phyloP scores from a whole-genome alignment of 2,113 vertebrate genomes.

The Naja naja region DNA sequence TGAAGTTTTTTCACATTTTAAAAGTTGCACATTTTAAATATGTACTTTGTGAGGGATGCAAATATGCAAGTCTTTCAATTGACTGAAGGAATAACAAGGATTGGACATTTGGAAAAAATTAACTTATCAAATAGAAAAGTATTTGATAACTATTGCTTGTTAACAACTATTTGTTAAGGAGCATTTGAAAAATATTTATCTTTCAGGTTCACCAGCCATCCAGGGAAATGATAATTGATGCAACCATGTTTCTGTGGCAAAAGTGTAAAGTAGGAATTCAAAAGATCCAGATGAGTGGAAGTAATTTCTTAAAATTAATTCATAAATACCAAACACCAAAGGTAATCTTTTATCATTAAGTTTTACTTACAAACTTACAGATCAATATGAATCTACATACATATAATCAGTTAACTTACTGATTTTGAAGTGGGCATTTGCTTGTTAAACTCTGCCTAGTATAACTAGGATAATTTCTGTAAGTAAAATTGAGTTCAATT shows the following conservation, averaged over 20 bases:
- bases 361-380: conserved; percentile 11
- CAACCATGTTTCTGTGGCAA: conserved; percentile 81
- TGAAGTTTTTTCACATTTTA: not conserved
- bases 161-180: not conserved
- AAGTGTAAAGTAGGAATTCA: conserved; percentile 78
- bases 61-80: not conserved
- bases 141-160: not conserved
- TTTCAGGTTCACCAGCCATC: conserved; percentile 76
- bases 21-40: not conserved
- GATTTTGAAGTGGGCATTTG: not conserved
- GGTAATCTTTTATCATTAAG: conserved; percentile 63
- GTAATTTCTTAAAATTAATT: conserved; percentile 58
- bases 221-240: conserved; percentile 76
- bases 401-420: not conserved
- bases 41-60: not conserved
- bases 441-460: not conserved
- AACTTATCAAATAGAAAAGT: not conserved
- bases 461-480: not conserved
- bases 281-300: conserved; percentile 56
- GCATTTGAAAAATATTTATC: conserved; percentile 1
- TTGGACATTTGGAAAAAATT: not conserved
- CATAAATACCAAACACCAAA: conserved; percentile 69
- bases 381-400: not conserved
- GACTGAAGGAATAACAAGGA: not conserved
- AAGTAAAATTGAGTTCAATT: not conserved